Base-by-base conservation (phyloP, 1,140 invertebrate genomes). In the Hetaerina americana region DNA sequence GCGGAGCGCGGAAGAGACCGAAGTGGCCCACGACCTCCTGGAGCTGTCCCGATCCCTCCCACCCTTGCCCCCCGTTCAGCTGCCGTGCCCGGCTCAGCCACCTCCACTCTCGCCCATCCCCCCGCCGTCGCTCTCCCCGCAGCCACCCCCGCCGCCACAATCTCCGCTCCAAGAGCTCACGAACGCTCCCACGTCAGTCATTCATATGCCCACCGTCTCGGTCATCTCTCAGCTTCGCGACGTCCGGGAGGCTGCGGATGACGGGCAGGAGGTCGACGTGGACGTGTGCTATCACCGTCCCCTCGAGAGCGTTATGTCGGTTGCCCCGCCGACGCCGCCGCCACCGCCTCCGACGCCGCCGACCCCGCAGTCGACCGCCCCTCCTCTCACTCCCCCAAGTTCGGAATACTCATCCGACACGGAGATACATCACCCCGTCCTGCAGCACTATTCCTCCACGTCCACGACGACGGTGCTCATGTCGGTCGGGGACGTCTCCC, bases 1-100 rank as follows among this genome's bases (percentile, higher is more conserved):
- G 69, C 84, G 89, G 72, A 90, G 89, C 68, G 85, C 88, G 0
- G 91, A 91, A 75, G 92, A 94, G 78, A 92, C 90, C 0, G 91
- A 92, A 81, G 92, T 91, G 5, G 92, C 92, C 0, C 92, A 93
- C 76, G 92, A 93, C 77, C 82, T 94, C n/a, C 80, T 94, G 18
- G 92, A 92, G 72, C 81, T 94, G 12, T 92, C 91, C 1, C 86
- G 92, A 71, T 91, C 91, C 49, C 77, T 92, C 71, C 91, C 91
- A 0, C 90, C 90, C 0, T 80, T 92, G 12, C 87, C 88, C 22
- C 85, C 84, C 70, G 85, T 85, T 27, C 82, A 83, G 74, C 81
- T 84, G 18, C 40, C 26, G 71, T 68, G 69, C 28, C 26, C 70
- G 69, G 72, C 71, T 49, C 74, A 74, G 15, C 74, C 75, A 10